Evolutionary conservation across 2,888 invertebrate species (phyloP).

Genomic region (Troides aeacus): DNA sequence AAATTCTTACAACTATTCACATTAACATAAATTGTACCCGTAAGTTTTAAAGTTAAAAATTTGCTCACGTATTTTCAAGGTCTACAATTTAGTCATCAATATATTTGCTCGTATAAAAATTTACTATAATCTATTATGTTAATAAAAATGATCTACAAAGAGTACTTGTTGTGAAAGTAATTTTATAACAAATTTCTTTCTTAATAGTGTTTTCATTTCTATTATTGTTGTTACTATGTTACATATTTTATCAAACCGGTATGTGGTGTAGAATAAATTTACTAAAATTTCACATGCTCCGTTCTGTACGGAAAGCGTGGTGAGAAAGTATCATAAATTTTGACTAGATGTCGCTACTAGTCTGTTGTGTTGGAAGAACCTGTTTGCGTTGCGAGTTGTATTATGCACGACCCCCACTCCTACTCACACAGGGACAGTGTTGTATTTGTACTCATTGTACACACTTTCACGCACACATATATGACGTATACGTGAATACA

Average conservation of each 20-base stretch:
- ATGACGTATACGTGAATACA: background rate
- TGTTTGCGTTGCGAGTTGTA: slow-evolving; percentile 31
- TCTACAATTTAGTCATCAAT: no score
- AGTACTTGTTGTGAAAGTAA: no score
- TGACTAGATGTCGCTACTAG: slow-evolving; percentile 68
- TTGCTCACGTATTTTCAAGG: no score
- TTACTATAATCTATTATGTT: no score
- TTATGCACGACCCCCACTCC: background rate
- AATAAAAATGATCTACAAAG: no score
- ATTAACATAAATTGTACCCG: no score
- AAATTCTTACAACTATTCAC: no score
- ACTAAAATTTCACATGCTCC: slow-evolving; percentile 42
- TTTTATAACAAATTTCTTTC: no score
- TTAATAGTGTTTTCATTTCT: background rate
- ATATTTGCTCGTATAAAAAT: no score
- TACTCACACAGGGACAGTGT: slow-evolving; percentile 9
- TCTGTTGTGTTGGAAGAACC: slow-evolving; percentile 35
- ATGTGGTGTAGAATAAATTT: background rate
- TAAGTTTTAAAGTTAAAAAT: no score
- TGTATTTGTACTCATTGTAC: slow-evolving; percentile 6
- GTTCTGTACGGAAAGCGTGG: slow-evolving; percentile 47
- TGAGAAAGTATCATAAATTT: slow-evolving; percentile 43
- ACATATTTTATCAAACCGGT: background rate
- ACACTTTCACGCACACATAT: slow-evolving; percentile 12
- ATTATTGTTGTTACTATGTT: background rate